Base-by-base conservation (phyloP, 2,888 invertebrate species). In the Eupithecia subfuscata region DNA sequence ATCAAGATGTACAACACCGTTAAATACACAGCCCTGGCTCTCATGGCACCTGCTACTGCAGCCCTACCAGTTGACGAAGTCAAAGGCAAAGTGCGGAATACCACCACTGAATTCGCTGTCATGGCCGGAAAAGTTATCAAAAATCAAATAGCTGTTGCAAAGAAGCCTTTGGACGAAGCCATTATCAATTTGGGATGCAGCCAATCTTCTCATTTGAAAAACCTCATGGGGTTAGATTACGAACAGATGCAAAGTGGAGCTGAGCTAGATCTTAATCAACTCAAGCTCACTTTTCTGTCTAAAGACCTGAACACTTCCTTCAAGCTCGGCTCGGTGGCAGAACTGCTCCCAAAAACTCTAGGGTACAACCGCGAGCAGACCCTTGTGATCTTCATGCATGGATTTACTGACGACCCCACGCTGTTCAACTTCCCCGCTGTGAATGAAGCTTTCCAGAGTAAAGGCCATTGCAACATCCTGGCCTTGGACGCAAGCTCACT, bases 401-500 rank as follows among this genome's bases (percentile, higher is more conserved):
- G 94, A 2, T 94, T 92, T 89, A 91, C 89, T 0, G 92, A 92
- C 77, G 85, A 90, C 84, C 92, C 92, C 0, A 83, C 79, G 37
- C 86, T 87, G 76, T 80, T 81, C 30, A 87, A 89, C 82, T 91
- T 90, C 81, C 76, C 73, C 1, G 84, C 83, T 60, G 84, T 93
- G 25, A 81, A 81, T 69, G 75, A 80, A 9, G 82, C 82, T 4
- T 82, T 82, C 63, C 77, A 82, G 0, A 77, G 68, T 18, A 74
- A 74, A 92, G 94, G 88, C 0, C 78, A 87, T 30, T 82, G 81
- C 78, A 90, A 90, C 78, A 85, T 94, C 64, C 73, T 95, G 60
- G 95, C 93, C 0, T 84, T 95, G 82, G 95, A 95, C 83, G 89
- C 90, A 65, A 93, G 94, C 82, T 85, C 92, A 0, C 84, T 92